Evolutionary conservation across 2,113 vertebrate genomes (phyloP).

Genomic region (Philantomba maxwellii): DNA sequence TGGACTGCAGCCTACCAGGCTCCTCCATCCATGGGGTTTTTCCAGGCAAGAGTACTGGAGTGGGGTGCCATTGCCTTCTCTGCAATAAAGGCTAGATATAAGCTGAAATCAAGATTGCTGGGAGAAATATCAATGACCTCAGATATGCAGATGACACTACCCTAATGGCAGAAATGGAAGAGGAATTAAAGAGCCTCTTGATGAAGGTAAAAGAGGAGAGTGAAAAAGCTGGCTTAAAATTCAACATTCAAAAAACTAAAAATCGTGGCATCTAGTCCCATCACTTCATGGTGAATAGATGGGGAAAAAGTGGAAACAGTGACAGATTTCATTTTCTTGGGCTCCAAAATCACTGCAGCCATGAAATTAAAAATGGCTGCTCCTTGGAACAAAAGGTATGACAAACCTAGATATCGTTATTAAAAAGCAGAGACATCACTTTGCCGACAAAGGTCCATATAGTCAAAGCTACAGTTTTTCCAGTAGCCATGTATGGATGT

Average conservation of each 20-base stretch:
- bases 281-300: not conserved
- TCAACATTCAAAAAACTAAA: not conserved
- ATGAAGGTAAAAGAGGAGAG: not conserved
- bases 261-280: not conserved
- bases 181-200: not conserved
- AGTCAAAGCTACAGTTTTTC: not conserved
- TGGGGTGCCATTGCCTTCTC: no score
- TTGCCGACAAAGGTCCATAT: not conserved
- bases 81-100: not conserved
- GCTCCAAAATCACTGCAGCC: not conserved
- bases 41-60: no score
- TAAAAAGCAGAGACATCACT: not conserved
- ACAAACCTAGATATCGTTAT: not conserved
- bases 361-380: not conserved
- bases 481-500: not conserved
- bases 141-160: not conserved
- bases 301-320: not conserved
- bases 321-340: not conserved
- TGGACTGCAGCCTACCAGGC: no score
- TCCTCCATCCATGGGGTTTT: no score
- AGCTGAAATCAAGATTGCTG: not conserved
- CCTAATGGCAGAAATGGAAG: not conserved
- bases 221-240: not conserved
- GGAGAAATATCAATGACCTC: not conserved
- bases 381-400: not conserved